Evolutionary conservation across 2,888 invertebrate species (phyloP), one percentile per base, ranked within the genome.

Genomic region (Itoplectis maculator): DNA sequence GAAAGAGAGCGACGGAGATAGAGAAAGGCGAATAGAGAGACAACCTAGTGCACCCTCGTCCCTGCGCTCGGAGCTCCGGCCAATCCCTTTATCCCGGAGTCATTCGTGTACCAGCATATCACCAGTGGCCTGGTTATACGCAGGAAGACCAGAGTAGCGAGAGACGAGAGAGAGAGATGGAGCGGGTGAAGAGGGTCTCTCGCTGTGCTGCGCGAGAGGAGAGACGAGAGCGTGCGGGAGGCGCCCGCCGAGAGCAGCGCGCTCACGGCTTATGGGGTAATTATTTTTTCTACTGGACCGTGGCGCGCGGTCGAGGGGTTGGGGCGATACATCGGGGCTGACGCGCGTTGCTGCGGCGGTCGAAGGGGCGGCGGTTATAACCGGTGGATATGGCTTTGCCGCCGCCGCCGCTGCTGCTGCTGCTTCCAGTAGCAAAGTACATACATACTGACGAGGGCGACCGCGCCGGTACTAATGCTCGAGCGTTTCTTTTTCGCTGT

Each of bases 281-380:
- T 82, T 79, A 82, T 79, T 82, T 79, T 82, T 82, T 79, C 72
- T 79, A 76, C 82, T 79, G 82, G 79, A 79, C 47, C 82, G 82
- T 82, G 69, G 66, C 61, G 68, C 63, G 72, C 47, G 72, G 42
- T 45, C 13, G 66, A 75, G 72, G 79, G 49, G 72, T 72, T 70
- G 20, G 59, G n/a, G 66, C 59, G 79, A 70, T 81, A 66, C 80
- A 42, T 51, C 49, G 20, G 72, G 70, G 23, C 54, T 69, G 35
- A 47, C 59, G 29, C 29, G 29, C n/a, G n/a, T n/a, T n/a, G n/a
- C n/a, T n/a, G n/a, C 29, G 61, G 40, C 69, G 20, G 68, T 65
- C 82, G 70, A 72, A 75, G 75, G 79, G 79, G 29, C 66, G 40
- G 51, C 49, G 66, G 35, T 20, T 18, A 61, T 7, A 59, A 63